Evolutionary conservation across 2,113 vertebrate species (phyloP), one percentile per base, ranked within the genome.

Genomic region (Fulmarus glacialis): DNA sequence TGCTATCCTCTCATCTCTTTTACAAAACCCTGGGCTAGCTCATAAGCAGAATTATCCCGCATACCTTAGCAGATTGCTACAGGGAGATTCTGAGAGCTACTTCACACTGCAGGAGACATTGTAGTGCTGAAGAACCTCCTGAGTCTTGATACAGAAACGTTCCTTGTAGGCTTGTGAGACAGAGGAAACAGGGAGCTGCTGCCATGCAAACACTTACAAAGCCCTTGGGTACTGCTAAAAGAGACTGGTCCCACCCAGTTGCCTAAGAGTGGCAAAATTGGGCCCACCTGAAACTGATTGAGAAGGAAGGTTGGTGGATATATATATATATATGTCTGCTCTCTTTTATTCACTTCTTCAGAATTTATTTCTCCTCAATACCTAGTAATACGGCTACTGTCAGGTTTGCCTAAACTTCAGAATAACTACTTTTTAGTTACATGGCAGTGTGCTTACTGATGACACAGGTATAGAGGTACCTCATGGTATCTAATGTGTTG

Each of bases 121-220:
- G 22, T 17, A 29, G 55, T 15, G 34, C 68, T 82, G 27, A 59
- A 43, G 40, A 74, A 42, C 40, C 52, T 19, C 4, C 47, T 8
- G 11, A 55, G 7, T 45, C 64, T 78, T n/a, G 19, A n/a, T 15
- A 20, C 18, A 87, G 20, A 72, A 36, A 21, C 0, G 0, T 4
- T 60, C 34, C n/a, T 19, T 24, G 3, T 2, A 2, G 22, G 19
- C 50, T 58, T 36, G 5, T 5, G 27, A 84, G 27, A 63, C 3
- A 89, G 29, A 80, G 16, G 11, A 53, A 93, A 50, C 9, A 50
- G 9, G 13, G 16, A 70, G 6, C 19, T 42, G 0, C 29, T 56
- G 13, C 43, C 30, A 8, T 12, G 6, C 47, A 71, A 91, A 53
- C 9, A 24, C 30, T 82, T 67, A 19, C 0, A 59, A 89, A 78